Evolutionary conservation across 2,888 invertebrate genomes (phyloP).

Genomic region (Nomada ferruginata): DNA sequence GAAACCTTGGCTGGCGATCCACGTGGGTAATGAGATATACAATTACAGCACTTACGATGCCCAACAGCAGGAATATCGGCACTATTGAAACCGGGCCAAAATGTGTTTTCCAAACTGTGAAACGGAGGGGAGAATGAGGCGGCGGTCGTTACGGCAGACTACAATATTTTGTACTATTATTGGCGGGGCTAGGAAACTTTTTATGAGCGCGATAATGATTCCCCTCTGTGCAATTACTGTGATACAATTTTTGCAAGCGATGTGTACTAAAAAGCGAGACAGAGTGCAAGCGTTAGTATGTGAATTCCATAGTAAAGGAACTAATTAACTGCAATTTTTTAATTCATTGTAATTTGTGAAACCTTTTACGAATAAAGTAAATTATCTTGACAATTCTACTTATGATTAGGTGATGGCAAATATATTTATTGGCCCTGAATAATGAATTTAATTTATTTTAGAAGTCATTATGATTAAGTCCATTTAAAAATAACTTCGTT

Average conservation of each 20-base stretch:
- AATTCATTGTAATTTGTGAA: no score
- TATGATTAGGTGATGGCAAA: no score
- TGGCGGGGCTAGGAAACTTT: conserved; percentile 11
- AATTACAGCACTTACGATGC: conserved; percentile 65
- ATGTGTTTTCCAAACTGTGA: conserved; percentile 71
- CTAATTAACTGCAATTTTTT: no score
- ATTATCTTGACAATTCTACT: no score
- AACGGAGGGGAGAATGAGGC: conserved; percentile 58
- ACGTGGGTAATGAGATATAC: conserved; percentile 75
- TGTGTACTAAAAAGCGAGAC: neutral
- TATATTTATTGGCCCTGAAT: neutral
- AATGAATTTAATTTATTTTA: neutral
- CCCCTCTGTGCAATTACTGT: neutral
- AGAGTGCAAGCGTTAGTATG: no score
- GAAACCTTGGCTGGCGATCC: conserved; percentile 77
- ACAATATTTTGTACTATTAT: conserved; percentile 17
- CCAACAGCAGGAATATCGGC: conserved; percentile 65
- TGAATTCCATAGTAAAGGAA: no score
- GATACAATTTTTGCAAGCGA: neutral
- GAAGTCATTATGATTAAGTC: no score
- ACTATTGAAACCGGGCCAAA: conserved; percentile 75
- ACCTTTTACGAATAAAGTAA: no score
- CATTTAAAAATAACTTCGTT: no score
- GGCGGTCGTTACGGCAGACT: conserved; percentile 24
- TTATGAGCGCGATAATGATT: neutral